Percentiles rank a stretch among this genome's conserved stretches.
Conservation (phyloP, 30 jellyfish, hydroid and myxozoan species). For the Phacellophora camtschatica region DNA sequence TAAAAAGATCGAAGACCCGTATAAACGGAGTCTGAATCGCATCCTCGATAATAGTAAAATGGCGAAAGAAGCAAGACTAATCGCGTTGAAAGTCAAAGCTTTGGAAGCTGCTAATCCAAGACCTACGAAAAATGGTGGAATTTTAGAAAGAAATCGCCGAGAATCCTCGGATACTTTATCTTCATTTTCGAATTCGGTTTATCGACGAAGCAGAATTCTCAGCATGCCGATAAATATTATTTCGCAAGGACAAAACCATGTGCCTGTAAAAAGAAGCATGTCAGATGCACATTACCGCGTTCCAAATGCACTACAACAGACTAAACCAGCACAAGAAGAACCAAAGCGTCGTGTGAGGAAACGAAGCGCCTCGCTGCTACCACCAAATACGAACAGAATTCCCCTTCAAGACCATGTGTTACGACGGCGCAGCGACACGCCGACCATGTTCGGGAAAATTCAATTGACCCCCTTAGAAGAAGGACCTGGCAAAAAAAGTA, state of each 20-base stretch:
- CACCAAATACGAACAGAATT: not conserved
- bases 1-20: slow-evolving; percentile 16
- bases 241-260: not conserved
- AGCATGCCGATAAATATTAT: slow-evolving; percentile 37
- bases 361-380: slow-evolving; percentile 54
- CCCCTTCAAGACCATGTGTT: slow-evolving; percentile 17
- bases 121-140: not conserved
- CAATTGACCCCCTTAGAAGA: slow-evolving; percentile 17
- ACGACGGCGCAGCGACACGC: slow-evolving; percentile 61
- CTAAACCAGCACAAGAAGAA: not conserved
- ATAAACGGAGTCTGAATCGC: slow-evolving; percentile 46
- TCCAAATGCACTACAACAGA: too few species aligned
- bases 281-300: too few species aligned
- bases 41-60: slow-evolving; percentile 63
- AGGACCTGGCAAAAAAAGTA: not conserved
- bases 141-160: slow-evolving; percentile 4
- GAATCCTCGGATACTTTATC: not conserved
- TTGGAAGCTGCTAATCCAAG: slow-evolving; percentile 26
- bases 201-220: slow-evolving; percentile 35
- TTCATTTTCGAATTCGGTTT: slow-evolving; percentile 9
- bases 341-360: slow-evolving; percentile 14
- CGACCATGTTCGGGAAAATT: slow-evolving; percentile 10
- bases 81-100: slow-evolving; percentile 69
- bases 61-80: slow-evolving; percentile 53
- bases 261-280: slow-evolving; percentile 40